phyloP scores from a whole-genome alignment of 2,888 invertebrate genomes.

The Dioctria linearis region DNA sequence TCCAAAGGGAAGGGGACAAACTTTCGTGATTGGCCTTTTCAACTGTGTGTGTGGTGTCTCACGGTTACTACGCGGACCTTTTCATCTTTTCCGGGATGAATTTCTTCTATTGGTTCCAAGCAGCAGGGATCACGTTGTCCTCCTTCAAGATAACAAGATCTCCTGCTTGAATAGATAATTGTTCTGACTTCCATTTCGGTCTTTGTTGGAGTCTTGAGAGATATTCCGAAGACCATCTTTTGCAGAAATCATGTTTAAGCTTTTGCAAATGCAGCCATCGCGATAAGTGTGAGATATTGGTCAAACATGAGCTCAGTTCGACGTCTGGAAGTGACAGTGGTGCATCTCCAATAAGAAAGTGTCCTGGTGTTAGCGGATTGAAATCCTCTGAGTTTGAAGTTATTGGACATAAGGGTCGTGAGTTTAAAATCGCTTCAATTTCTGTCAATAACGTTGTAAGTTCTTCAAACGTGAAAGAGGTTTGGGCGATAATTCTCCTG shows the following conservation, averaged over 20 bases:
- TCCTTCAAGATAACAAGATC: constrained; percentile 59
- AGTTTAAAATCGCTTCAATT: not conserved
- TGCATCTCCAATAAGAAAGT: not conserved
- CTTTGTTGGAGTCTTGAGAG: constrained; percentile 59
- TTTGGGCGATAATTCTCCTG: not conserved
- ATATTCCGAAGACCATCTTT: constrained; percentile 59
- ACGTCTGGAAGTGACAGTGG: not conserved
- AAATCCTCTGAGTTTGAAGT: constrained; percentile 11
- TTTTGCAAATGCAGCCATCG: constrained; percentile 48
- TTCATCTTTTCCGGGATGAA: constrained; percentile 60
- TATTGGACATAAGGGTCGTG: too few relatives aligned
- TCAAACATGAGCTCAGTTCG: not conserved
- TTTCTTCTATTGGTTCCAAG: constrained; percentile 54
- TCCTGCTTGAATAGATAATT: constrained; percentile 50
- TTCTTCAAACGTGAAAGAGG: constrained; percentile 58
- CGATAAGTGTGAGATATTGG: not conserved
- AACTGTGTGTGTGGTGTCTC: too few relatives aligned
- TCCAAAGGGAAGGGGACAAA: too few relatives aligned
- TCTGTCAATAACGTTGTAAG: constrained; percentile 59
- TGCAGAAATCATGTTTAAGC: constrained; percentile 59
- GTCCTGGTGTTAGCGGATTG: not conserved
- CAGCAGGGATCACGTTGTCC: constrained; percentile 15
- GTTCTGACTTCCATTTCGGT: constrained; percentile 58
- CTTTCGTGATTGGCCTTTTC: too few relatives aligned
- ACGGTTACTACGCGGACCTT: constrained; percentile 59